phyloP scores from a whole-genome alignment of 2,113 vertebrate genomes.

The Syngnathus floridae region DNA sequence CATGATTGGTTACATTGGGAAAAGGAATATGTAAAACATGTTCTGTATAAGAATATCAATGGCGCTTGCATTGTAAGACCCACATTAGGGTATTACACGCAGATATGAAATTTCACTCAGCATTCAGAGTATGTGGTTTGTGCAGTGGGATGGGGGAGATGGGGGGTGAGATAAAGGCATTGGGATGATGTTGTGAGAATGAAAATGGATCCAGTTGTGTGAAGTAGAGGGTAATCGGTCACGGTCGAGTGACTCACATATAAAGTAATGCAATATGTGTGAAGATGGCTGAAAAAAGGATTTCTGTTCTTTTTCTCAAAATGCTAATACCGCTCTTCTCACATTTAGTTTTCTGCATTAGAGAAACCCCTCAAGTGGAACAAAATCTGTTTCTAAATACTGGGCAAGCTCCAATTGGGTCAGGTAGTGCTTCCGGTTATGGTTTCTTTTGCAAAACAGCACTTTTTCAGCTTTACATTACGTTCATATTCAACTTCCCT shows the following conservation, averaged over 20 bases:
- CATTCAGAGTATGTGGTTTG: slow-evolving; percentile 9
- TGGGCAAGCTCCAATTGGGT: neutral
- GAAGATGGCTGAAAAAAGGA: slow-evolving; percentile 3
- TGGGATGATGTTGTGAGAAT: slow-evolving; percentile 23
- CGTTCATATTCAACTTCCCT: neutral
- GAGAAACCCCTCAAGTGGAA: neutral
- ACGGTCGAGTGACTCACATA: slow-evolving; percentile 28
- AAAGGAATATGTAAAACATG: slow-evolving; percentile 1
- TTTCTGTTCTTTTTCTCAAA: neutral
- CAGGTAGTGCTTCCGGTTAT: neutral
- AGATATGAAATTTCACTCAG: slow-evolving; percentile 32
- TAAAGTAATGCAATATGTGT: neutral
- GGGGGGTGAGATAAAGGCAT: slow-evolving; percentile 25
- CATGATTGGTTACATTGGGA: slow-evolving; percentile 5
- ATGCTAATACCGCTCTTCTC: neutral
- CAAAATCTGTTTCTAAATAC: neutral
- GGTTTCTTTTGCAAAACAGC: neutral
- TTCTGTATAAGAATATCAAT: slow-evolving; percentile 12
- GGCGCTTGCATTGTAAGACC: slow-evolving; percentile 6
- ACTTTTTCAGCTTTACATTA: neutral
- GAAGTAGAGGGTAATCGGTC: slow-evolving; percentile 29
- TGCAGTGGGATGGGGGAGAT: slow-evolving; percentile 6
- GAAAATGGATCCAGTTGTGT: slow-evolving; percentile 36
- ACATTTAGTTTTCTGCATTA: neutral
- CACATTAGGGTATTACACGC: slow-evolving; percentile 3